These are phyloP conservation scores for Hyperoplus immaculatus DNA, from an alignment of 2,797 vertebrate species.

Conservation along the genomic window DNA sequence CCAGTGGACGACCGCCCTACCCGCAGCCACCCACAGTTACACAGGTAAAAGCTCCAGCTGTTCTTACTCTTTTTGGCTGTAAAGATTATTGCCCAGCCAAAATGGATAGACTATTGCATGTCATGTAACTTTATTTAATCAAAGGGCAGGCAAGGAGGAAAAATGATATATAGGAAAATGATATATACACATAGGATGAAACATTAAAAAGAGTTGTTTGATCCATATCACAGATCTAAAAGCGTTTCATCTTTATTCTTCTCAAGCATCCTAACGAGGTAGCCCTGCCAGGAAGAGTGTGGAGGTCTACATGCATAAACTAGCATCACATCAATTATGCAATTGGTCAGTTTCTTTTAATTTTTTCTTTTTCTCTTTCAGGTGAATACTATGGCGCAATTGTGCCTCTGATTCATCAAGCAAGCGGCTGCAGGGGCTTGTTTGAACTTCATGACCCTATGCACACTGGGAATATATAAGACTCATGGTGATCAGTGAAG, in stretches of 20 bases:
- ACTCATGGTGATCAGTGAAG: conserved; percentile 60
- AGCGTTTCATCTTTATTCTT: background rate
- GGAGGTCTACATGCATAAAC: conserved; percentile 3
- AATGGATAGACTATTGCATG: too few species aligned
- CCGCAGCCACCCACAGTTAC: background rate
- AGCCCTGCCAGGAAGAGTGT: background rate
- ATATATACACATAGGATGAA: too few species aligned
- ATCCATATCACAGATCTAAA: background rate
- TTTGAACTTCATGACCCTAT: conserved; percentile 52
- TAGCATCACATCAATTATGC: conserved; percentile 40
- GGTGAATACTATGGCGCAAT: conserved; percentile 38
- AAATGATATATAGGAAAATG: too few species aligned
- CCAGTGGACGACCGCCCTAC: too few species aligned
- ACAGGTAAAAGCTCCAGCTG: background rate
- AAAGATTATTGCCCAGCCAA: too few species aligned
- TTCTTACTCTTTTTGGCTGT: too few species aligned
- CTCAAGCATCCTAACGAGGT: background rate
- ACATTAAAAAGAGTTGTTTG: too few species aligned
- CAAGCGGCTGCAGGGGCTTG: conserved; percentile 23
- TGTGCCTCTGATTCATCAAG: conserved; percentile 42
- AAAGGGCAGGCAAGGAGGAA: too few species aligned
- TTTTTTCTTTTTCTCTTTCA: conserved; percentile 9
- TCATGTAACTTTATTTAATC: too few species aligned
- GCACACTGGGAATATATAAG: conserved; percentile 23
- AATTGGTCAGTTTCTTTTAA: conserved; percentile 18